Evolutionary conservation across 2,113 vertebrate species (phyloP), one percentile per base, ranked within the genome.

Genomic region (Chaenogobius annularis): DNA sequence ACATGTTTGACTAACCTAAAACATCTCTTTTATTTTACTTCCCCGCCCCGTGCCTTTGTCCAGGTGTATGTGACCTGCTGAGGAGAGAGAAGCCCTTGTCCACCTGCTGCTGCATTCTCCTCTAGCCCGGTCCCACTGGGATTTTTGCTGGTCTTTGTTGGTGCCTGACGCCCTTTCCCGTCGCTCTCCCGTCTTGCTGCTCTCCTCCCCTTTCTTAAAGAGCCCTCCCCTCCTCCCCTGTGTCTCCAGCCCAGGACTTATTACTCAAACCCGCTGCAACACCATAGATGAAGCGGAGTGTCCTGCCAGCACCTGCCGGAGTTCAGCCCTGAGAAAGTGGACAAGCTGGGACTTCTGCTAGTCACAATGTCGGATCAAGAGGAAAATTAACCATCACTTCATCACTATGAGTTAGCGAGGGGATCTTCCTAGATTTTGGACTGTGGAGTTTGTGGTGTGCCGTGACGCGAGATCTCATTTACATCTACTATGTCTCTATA

Each of bases 281-380:
- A 84, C 88, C 83, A 81, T 79, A 78, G 78, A 87, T 88, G 84
- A 91, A 88, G 77, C 67, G 0, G 56, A 46, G 74, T 81, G 65
- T 75, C 71, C 80, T 85, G 87, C 89, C 80, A 87, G 78, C 73
- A 62, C 66, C 77, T 75, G 77, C 76, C 76, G 78, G 84, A 78
- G 80, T 70, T 79, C 81, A 91, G 84, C 64, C 40, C 56, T 58
- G 47, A 70, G 70, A 46, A 59, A 75, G 61, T 50, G 37, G 19
- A 2, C 64, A 47, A 59, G 20, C 40, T 65, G n/a, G 70, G 66
- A 17, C 68, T 61, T 46, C 77, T 67, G 68, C 55, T 58, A 66
- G 67, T 83, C 63, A 83, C 83, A 80, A 88, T 90, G 89, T 74
- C 70, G 48, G 72, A n/a, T 22, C 69, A 26, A 73, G 87, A 70